Evolutionary conservation across 2,888 invertebrate species (phyloP).

Genomic region (Trichacis sp.): DNA sequence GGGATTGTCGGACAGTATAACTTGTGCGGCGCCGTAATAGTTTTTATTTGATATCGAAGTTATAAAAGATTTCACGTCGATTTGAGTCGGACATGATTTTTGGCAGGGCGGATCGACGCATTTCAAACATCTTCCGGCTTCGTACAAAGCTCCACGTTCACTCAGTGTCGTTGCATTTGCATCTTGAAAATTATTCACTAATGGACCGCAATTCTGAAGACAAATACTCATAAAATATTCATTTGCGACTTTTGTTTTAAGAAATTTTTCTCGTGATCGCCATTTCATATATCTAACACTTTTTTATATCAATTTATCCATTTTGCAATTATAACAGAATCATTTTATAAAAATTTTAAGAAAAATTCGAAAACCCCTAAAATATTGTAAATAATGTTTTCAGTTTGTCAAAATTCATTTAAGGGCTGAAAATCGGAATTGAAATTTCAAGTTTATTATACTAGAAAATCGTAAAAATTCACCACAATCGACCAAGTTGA

Average conservation of each 20-base stretch:
- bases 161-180: conserved; percentile 97
- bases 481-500: no score
- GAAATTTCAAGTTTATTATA: no score
- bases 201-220: conserved; percentile 75
- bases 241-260: background rate
- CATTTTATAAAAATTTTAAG: no score
- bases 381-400: no score
- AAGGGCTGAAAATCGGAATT: no score
- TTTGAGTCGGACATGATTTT: conserved; percentile 97
- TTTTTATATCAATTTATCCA: no score
- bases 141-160: conserved; percentile 92
- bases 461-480: no score
- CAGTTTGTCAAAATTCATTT: no score
- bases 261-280: no score
- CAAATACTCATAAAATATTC: conserved; percentile 47
- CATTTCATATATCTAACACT: no score
- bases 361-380: no score
- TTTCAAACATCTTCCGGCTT: conserved; percentile 90
- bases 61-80: conserved; percentile 97
- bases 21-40: conserved; percentile 96
- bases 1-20: conserved; percentile 97
- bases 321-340: no score
- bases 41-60: conserved; percentile 97
- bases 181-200: conserved; percentile 93
- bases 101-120: conserved; percentile 98